Evolutionary conservation across 92 coral and sea anemone genomes (phyloP), one percentile per base, ranked within the genome.

Genomic region (Umimayanthus kanabou): DNA sequence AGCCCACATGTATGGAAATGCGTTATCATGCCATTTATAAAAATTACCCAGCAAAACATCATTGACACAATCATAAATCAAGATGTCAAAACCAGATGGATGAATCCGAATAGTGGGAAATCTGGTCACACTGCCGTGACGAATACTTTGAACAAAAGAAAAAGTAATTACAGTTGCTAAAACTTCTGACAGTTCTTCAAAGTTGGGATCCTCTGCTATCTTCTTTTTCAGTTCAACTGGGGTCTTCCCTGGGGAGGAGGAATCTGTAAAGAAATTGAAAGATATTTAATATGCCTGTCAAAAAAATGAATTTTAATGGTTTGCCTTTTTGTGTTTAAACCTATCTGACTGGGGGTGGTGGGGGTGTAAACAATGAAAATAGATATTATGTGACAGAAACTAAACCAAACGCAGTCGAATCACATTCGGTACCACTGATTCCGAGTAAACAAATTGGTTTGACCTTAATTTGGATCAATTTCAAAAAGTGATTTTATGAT

Each of bases 11-110:
- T 66, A 66, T 66, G 72, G 72, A 3, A 66, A 18, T n/a, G 72
- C 72, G 4, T 66, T 66, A 3, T 66, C 72, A 66, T 66, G 2
- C 72, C 28, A 66, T 0, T 18, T 0, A 10, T 0, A 66, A 66
- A 66, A 66, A n/a, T 66, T 66, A 66, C 72, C 72, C 72, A 66
- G 72, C 4, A 66, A 18, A 66, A 66, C 72, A 66, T 66, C 72
- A 66, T n/a, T 66, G 4, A 6, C 28, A 66, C 72, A 66, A 66
- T 66, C 28, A 66, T 66, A 66, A 66, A 66, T 66, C 0, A 66
- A 66, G 4, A 66, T 66, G 28, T 66, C 72, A 18, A 66, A 66
- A 66, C 72, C 72, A 5, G 4, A 0, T 2, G 72, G 72, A 6
- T 66, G 72, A 66, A 66, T 66, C 72, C 72, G 72, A 66, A 66